These are phyloP conservation scores for Tipula helvola DNA, from an alignment of 2,888 invertebrate genomes.

Conservation along the genomic window DNA sequence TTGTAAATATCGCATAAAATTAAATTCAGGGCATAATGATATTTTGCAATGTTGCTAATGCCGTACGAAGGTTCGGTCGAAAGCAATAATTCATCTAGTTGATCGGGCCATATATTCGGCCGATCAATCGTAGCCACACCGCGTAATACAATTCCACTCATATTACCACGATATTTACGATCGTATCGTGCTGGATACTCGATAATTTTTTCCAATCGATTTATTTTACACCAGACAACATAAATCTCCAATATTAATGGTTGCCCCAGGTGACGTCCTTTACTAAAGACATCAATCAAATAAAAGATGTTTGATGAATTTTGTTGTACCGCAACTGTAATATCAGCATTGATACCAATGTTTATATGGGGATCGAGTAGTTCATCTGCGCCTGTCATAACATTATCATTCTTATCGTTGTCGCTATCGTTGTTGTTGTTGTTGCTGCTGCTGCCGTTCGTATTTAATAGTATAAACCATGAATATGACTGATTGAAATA, in stretches of 20 bases:
- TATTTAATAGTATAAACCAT: conserved; percentile 21
- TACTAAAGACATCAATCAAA: conserved; percentile 28
- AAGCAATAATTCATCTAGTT: conserved; percentile 22
- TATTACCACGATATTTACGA: conserved; percentile 21
- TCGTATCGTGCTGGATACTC: not conserved
- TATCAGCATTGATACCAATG: conserved; percentile 28
- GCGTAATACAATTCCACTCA: conserved; percentile 24
- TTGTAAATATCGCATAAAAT: conserved; percentile 26
- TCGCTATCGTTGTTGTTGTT: not conserved
- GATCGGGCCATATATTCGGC: conserved; percentile 25
- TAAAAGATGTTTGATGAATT: not conserved
- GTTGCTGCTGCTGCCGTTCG: not conserved
- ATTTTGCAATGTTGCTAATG: conserved; percentile 28
- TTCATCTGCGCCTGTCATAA: not conserved
- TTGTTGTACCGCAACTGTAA: conserved; percentile 23
- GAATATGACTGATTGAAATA: conserved; percentile 31
- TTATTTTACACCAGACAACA: conserved; percentile 16
- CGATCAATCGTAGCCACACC: conserved; percentile 29
- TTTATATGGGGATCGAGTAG: conserved; percentile 18
- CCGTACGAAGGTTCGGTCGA: conserved; percentile 23
- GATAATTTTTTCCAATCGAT: conserved; percentile 17
- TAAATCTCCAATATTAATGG: conserved; percentile 22
- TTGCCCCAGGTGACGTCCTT: conserved; percentile 26
- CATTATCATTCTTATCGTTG: not conserved
- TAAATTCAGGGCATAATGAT: conserved; percentile 24